A percentile compares a stretch with the other conserved stretches of the same genome.
Evolutionary conservation across 2,888 invertebrate genomes (phyloP).

Genomic region (Ethmia dodecea): DNA sequence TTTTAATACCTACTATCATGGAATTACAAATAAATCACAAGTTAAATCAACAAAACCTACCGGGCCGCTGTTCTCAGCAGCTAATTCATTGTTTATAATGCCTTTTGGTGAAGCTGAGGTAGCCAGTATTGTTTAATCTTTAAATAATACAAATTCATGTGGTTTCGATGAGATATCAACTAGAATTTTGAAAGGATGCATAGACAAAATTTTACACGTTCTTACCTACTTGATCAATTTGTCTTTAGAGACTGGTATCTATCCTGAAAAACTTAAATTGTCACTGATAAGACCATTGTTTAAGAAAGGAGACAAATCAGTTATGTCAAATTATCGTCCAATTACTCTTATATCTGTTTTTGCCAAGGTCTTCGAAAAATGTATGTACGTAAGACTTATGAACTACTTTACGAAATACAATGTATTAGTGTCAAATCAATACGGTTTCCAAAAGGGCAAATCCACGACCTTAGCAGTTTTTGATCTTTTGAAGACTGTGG

Average conservation of each 20-base stretch:
- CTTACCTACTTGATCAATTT: background rate
- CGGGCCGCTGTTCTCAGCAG: too few species aligned
- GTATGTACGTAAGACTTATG: background rate
- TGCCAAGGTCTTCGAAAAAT: background rate
- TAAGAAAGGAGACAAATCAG: background rate
- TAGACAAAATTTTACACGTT: background rate
- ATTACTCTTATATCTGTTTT: slow-evolving; percentile 7
- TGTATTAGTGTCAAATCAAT: background rate
- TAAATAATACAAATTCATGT: background rate
- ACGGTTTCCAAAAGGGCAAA: background rate
- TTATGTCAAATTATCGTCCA: background rate
- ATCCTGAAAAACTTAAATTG: background rate
- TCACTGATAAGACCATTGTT: background rate
- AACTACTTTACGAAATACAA: background rate
- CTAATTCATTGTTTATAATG: background rate
- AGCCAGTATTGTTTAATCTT: background rate
- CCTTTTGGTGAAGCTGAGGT: background rate
- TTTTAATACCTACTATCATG: background rate
- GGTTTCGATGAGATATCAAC: background rate
- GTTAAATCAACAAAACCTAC: background rate
- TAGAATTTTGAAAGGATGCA: background rate
- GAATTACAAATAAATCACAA: background rate
- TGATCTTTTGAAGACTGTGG: too few species aligned
- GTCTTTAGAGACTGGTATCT: background rate
- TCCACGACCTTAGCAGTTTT: background rate